phyloP scores from a whole-genome alignment of 1,140 invertebrate genomes.

The Calliphora vicina region DNA sequence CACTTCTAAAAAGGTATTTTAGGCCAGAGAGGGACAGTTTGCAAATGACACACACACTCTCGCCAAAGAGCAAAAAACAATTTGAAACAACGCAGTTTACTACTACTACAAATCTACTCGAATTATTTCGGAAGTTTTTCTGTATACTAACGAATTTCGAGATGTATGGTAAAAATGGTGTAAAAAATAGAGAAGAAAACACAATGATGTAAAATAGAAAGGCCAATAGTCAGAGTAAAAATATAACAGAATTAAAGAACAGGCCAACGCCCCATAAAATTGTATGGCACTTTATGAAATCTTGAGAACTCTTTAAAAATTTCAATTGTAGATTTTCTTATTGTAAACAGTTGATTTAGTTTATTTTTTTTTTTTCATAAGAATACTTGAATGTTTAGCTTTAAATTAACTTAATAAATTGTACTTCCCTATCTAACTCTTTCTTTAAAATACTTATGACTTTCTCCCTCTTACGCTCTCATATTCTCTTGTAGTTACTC shows the following conservation, averaged over 20 bases:
- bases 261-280: constrained; percentile 19
- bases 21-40: background rate
- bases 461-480: background rate
- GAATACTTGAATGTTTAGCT: background rate
- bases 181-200: constrained; percentile 15
- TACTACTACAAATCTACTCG: background rate
- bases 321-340: background rate
- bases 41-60: background rate
- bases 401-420: background rate
- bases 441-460: background rate
- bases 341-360: background rate
- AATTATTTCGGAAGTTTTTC: background rate
- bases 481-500: background rate
- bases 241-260: background rate
- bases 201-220: constrained; percentile 29
- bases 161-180: background rate
- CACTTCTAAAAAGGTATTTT: constrained; percentile 20
- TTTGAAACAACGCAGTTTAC: background rate
- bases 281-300: background rate
- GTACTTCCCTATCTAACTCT: background rate
- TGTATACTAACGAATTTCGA: background rate
- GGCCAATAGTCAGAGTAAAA: background rate
- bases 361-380: background rate
- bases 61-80: background rate
- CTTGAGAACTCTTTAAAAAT: background rate